Base-by-base conservation (phyloP, 2,797 vertebrate species). In the Spinus olivaceus region DNA sequence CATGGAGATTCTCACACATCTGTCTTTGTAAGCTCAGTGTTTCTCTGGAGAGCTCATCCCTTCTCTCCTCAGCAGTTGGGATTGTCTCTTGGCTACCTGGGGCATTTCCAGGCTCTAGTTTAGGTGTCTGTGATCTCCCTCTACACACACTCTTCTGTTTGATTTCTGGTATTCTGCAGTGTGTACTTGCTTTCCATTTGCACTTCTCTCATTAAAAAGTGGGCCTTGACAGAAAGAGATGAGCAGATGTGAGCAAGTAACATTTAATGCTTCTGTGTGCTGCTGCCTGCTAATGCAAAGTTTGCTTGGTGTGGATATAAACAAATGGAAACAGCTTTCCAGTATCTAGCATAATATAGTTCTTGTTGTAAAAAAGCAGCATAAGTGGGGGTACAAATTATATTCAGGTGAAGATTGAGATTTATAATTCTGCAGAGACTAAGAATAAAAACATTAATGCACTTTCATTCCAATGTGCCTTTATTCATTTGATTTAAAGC, bases 361-460 rank as follows among this genome's bases (percentile, higher is more conserved):
- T 66, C 46, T 78, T 50, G 49, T 70, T 53, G 17, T 41, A 84
- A 51, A 42, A 49, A 89, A 59, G 51, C 51, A 85, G 59, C 23
- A 1, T 76, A 76, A 91, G 51, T 56, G 28, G 46, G 35, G 24
- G 24, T 80, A 67, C 76, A 91, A 91, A 87, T 89, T 84, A 67
- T 54, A 64, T 53, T 94, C 65, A 70, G 2, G 2, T 46, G 47
- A 27, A 91, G 51, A 25, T 21, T 37, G 65, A 92, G 94, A 96
- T 96, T 92, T 94, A 94, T 91, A 94, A 89, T 94, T 95, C 94
- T 94, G 57, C 19, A 57, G 95, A 96, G 93, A 90, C 86, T 46
- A 61, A 89, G 86, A 84, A 92, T 63, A 81, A 97, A 95, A 94
- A 86, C 74, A 91, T 74, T 95, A 95, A 95, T 84, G 81, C 80